Conservation (phyloP, 2,797 vertebrate species). For the Anguilla marmorata region DNA sequence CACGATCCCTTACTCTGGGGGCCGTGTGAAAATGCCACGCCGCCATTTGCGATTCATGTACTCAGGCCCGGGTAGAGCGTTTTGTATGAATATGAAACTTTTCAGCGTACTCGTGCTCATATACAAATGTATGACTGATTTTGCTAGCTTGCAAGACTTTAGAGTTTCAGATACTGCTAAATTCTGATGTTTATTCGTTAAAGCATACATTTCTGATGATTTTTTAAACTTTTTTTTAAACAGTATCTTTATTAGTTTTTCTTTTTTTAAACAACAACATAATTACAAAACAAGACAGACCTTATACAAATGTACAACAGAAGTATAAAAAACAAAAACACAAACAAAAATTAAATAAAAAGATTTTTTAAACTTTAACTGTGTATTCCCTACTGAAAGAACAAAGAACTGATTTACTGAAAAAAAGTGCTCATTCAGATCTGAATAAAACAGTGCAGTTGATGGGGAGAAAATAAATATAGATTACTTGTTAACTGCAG, state of each 20-base stretch:
- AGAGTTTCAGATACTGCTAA: background rate
- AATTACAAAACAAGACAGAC: too few relatives aligned
- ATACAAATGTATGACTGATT: background rate
- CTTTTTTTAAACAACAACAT: too few relatives aligned
- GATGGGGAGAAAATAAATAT: background rate
- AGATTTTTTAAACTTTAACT: background rate
- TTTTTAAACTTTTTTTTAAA: too few relatives aligned
- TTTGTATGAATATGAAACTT: background rate
- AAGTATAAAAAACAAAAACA: too few relatives aligned
- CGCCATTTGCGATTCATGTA: background rate
- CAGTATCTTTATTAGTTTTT: too few relatives aligned
- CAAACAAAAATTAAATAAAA: too few relatives aligned
- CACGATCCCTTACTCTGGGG: constrained; percentile 52
- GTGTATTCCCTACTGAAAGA: background rate
- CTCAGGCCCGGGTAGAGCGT: too few relatives aligned
- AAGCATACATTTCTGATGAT: too few relatives aligned
- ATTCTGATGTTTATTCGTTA: background rate
- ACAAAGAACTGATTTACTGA: background rate
- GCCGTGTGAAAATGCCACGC: constrained; percentile 43
- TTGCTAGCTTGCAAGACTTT: background rate
- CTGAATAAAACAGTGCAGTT: background rate
- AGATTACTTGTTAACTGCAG: background rate
- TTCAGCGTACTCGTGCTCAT: too few relatives aligned
- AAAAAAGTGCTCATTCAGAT: background rate
- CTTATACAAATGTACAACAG: too few relatives aligned